A percentile compares a stretch with the other conserved stretches of the same genome.
phyloP scores from a whole-genome alignment of 23 tunicate species.

The Halocynthia aurantium region DNA sequence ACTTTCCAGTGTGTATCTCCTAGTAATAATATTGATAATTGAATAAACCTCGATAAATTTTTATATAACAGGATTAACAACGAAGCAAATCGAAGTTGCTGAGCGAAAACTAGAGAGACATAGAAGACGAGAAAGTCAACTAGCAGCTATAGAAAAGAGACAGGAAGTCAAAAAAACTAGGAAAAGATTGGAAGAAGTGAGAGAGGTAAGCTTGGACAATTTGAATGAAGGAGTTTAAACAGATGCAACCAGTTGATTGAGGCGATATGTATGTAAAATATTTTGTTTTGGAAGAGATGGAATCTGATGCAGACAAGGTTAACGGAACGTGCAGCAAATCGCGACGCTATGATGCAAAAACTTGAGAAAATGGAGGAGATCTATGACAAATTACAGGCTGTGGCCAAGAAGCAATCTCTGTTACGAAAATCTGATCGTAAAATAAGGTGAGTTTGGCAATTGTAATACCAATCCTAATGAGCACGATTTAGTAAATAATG shows the following conservation, averaged over 20 bases:
- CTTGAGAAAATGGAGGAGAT: conserved; percentile 50
- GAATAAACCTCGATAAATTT: background rate
- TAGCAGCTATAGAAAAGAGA: conserved; percentile 54
- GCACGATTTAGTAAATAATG: no score
- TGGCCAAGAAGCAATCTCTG: conserved; percentile 28
- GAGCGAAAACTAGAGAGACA: conserved; percentile 64
- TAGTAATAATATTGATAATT: no score
- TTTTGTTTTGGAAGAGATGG: conserved; percentile 14
- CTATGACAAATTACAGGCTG: conserved; percentile 59
- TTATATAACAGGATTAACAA: conserved; percentile 41
- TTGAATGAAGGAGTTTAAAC: background rate
- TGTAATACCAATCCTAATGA: background rate
- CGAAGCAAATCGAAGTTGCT: conserved; percentile 62
- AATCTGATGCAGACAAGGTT: conserved; percentile 27
- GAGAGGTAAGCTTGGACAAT: conserved; percentile 42
- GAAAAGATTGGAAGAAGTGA: conserved; percentile 45
- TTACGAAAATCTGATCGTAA: conserved; percentile 9
- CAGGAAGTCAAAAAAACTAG: conserved; percentile 51
- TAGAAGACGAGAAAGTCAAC: conserved; percentile 65
- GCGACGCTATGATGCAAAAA: conserved; percentile 37
- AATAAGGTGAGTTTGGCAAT: conserved; percentile 7
- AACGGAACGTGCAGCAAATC: conserved; percentile 37
- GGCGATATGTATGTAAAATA: background rate
- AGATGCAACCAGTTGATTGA: background rate
- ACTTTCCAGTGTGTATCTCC: no score